These are phyloP conservation scores for Noctua janthe DNA, from an alignment of 2,888 invertebrate genomes.

Conservation along the genomic window DNA sequence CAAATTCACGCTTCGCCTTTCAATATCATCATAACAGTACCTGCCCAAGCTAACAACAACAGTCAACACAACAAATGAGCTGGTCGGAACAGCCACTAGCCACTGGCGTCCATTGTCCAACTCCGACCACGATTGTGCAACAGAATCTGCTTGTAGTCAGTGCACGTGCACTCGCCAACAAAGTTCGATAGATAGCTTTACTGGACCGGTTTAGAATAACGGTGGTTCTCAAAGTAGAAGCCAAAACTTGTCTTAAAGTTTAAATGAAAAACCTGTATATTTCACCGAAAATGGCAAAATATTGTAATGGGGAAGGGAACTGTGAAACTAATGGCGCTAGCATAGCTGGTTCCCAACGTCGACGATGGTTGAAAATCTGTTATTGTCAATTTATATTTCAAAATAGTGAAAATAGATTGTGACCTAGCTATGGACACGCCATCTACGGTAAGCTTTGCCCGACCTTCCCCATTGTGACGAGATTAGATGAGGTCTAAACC, in stretches of 20 bases:
- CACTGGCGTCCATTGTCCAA: slow-evolving; percentile 47
- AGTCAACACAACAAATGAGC: slow-evolving; percentile 28
- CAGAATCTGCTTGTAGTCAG: slow-evolving; percentile 38
- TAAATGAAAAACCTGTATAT: not conserved
- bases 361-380: not conserved
- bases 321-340: not conserved
- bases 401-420: not conserved
- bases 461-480: not conserved
- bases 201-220: slow-evolving; percentile 76
- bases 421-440: not conserved
- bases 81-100: slow-evolving; percentile 31
- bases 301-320: not conserved
- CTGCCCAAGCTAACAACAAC: slow-evolving; percentile 17
- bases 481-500: not conserved
- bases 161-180: slow-evolving; percentile 56
- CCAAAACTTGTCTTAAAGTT: not conserved
- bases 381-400: not conserved
- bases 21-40: slow-evolving; percentile 16
- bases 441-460: not conserved
- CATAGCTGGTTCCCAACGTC: not conserved
- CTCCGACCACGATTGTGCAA: slow-evolving; percentile 51
- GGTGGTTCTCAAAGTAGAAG: slow-evolving; percentile 47
- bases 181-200: slow-evolving; percentile 65
- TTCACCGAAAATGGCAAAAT: not conserved
- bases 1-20: not conserved